Evolutionary conservation across 2,888 invertebrate genomes (phyloP).

Genomic region (Dicranocentrus wangi): DNA sequence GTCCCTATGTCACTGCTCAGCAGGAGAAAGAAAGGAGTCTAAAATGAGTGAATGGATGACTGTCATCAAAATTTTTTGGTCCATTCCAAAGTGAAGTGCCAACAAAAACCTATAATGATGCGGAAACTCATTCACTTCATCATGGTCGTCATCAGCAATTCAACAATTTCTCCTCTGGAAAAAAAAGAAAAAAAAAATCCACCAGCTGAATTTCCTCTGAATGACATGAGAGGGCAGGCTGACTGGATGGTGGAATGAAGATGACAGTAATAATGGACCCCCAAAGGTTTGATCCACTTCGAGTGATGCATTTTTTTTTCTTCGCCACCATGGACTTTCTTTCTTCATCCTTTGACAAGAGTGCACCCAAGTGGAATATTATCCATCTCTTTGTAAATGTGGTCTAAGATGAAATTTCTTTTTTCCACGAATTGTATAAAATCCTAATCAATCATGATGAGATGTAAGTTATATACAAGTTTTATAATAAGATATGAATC

Average conservation of each 20-base stretch:
- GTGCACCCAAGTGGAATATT: constrained; percentile 26
- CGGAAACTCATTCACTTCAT: constrained; percentile 45
- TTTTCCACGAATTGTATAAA: constrained; percentile 24
- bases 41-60: constrained; percentile 44
- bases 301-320: too few species aligned
- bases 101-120: constrained; percentile 43
- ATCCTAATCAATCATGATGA: constrained; percentile 41
- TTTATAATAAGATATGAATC: too few species aligned
- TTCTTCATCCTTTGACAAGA: background rate
- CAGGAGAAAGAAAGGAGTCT: background rate
- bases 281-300: background rate
- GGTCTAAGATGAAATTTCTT: background rate
- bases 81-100: constrained; percentile 15
- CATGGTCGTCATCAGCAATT: constrained; percentile 28
- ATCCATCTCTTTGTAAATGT: background rate
- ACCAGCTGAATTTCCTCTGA: too few species aligned
- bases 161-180: constrained; percentile 7
- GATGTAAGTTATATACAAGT: too few species aligned
- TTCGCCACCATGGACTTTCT: background rate
- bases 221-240: too few species aligned
- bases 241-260: too few species aligned
- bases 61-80: constrained; percentile 27
- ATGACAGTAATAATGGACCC: constrained; percentile 23
- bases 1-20: background rate
- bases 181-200: too few species aligned